Evolutionary conservation across 2,113 vertebrate genomes (phyloP).

Genomic region (Embiotoca jacksoni): DNA sequence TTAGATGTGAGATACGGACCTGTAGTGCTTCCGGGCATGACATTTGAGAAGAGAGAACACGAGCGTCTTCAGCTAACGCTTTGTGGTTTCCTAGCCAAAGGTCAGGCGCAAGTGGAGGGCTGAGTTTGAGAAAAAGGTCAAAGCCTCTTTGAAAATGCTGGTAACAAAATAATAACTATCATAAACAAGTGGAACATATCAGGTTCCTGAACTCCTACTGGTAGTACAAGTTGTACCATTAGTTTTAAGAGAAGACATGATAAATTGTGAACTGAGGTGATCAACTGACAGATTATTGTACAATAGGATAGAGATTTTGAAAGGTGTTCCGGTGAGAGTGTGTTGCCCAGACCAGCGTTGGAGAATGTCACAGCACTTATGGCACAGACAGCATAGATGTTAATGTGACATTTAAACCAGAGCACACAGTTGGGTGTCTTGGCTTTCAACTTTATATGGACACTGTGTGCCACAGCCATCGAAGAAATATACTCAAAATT

Average conservation of each 20-base stretch:
- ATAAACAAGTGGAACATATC: constrained; percentile 41
- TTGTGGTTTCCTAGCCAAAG: constrained; percentile 62
- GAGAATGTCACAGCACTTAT: constrained; percentile 61
- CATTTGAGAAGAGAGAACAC: constrained; percentile 52
- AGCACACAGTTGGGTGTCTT: constrained; percentile 45
- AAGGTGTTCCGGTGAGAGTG: constrained; percentile 11
- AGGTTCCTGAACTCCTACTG: constrained; percentile 7
- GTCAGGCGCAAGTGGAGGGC: constrained; percentile 64
- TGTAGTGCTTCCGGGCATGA: constrained; percentile 48
- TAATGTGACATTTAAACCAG: constrained; percentile 76
- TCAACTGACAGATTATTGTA: constrained; percentile 7
- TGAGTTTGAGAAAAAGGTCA: constrained; percentile 73
- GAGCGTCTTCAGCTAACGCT: constrained; percentile 48
- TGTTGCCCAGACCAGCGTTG: constrained; percentile 15
- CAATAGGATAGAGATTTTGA: constrained; percentile 7
- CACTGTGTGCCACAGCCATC: constrained; percentile 12
- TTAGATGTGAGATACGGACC: constrained; percentile 45
- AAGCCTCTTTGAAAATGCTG: constrained; percentile 49
- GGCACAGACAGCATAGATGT: constrained; percentile 47
- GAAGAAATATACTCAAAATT: constrained; percentile 27
- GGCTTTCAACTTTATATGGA: constrained; percentile 45
- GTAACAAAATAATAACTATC: constrained; percentile 45
- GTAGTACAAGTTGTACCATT: not conserved
- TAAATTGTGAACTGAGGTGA: not conserved
- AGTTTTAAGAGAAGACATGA: constrained; percentile 10